Percentiles rank a stretch among this genome's conserved stretches.
phyloP scores from a whole-genome alignment of 2,113 vertebrate species.

The Pelvicachromis taeniatus region DNA sequence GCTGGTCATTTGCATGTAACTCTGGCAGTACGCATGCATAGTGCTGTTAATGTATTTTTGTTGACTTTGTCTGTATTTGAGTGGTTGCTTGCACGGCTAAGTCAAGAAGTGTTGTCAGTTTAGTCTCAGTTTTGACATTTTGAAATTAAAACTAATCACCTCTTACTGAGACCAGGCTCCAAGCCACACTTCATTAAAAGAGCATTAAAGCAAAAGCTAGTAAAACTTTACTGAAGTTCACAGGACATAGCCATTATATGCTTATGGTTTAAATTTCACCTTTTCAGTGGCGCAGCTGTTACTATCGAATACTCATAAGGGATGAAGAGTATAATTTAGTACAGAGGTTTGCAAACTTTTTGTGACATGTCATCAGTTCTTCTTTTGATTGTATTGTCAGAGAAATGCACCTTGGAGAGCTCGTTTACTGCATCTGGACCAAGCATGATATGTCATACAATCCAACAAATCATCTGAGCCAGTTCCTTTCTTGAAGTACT shows the following conservation, averaged over 20 bases:
- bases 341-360: background rate
- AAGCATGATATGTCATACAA: background rate
- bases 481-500: background rate
- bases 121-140: slow-evolving; percentile 40
- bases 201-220: slow-evolving; percentile 12
- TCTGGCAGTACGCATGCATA: background rate
- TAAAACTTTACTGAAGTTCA: background rate
- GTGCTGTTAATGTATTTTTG: background rate
- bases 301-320: background rate
- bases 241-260: background rate
- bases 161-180: slow-evolving; percentile 18
- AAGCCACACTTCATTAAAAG: slow-evolving; percentile 41
- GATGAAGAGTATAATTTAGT: background rate
- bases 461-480: background rate
- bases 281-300: background rate
- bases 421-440: background rate
- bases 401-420: background rate
- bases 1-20: slow-evolving; percentile 7
- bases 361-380: background rate
- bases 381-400: background rate
- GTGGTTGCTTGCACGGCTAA: background rate
- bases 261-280: background rate
- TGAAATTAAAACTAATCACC: slow-evolving; percentile 36
- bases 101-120: background rate
- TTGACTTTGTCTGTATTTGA: background rate